A percentile compares a stretch with the other conserved stretches of the same genome.
These are phyloP conservation scores for Drosophila nr. fundita DNA, from an alignment of 2,888 invertebrate genomes.

Conservation along the genomic window DNA sequence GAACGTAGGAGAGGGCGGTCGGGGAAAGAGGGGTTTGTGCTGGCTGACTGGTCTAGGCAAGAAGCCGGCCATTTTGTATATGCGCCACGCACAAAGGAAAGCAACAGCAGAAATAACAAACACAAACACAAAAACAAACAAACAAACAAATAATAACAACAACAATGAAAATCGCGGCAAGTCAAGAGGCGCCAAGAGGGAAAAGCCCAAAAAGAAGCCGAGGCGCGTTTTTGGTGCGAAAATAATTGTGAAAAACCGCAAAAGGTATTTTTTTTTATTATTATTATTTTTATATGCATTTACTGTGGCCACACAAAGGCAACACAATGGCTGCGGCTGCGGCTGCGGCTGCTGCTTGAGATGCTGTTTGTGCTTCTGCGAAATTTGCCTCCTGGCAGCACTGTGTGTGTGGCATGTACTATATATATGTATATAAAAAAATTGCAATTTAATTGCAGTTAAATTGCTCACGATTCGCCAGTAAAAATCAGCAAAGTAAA, in stretches of 20 bases:
- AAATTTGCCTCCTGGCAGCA: slow-evolving; percentile 51
- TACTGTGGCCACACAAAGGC: slow-evolving; percentile 59
- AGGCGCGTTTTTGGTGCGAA: slow-evolving; percentile 73
- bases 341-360: slow-evolving; percentile 10
- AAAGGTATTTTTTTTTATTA: slow-evolving; percentile 46
- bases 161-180: slow-evolving; percentile 19
- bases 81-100: slow-evolving; percentile 64
- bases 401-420: slow-evolving; percentile 62
- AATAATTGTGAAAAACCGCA: slow-evolving; percentile 72
- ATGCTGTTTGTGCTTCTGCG: not conserved
- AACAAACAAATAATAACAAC: slow-evolving; percentile 34
- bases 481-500: slow-evolving; percentile 58
- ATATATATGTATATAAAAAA: slow-evolving; percentile 9
- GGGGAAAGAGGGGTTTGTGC: not conserved
- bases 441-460: slow-evolving; percentile 82
- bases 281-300: not conserved
- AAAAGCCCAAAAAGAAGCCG: slow-evolving; percentile 63
- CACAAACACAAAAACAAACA: slow-evolving; percentile 14
- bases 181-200: slow-evolving; percentile 51
- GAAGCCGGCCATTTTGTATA: slow-evolving; percentile 74
- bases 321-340: slow-evolving; percentile 43
- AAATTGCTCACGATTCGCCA: slow-evolving; percentile 79
- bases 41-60: slow-evolving; percentile 37
- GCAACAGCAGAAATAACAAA: slow-evolving; percentile 54
- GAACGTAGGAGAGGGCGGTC: slow-evolving; percentile 4